Conservation (phyloP, 2,113 vertebrate genomes). For the Alosa alosa region DNA sequence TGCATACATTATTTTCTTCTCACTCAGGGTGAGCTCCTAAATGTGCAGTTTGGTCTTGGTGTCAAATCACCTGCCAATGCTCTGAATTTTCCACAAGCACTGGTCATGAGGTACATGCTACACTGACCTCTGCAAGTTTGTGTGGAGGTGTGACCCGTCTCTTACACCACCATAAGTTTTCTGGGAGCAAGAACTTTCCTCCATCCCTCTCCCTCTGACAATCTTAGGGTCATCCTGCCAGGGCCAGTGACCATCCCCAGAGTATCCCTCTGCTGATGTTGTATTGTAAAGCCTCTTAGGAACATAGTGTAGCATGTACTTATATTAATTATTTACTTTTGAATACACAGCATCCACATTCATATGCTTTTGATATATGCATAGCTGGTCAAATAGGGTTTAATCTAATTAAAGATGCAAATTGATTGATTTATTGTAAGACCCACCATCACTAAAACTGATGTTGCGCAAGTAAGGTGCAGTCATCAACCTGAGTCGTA, state of each 20-base stretch:
- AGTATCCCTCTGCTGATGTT: not conserved
- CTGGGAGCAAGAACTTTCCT: conserved; percentile 19
- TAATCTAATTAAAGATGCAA: not conserved
- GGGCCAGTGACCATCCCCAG: not conserved
- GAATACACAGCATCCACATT: not conserved
- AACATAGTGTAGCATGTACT: not conserved
- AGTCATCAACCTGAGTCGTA: not conserved
- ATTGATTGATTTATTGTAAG: not conserved
- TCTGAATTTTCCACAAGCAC: not conserved
- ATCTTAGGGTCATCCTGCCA: not conserved
- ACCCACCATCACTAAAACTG: not conserved
- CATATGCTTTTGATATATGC: not conserved
- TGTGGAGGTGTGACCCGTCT: conserved; percentile 51
- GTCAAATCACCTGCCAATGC: not conserved
- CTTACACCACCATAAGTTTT: conserved; percentile 62
- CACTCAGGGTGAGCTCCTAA: not conserved
- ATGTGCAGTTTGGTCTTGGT: not conserved
- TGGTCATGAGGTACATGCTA: conserved; percentile 43
- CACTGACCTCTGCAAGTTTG: conserved; percentile 43
- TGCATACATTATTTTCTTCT: not conserved
- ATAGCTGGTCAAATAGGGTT: not conserved
- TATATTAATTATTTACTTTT: not conserved
- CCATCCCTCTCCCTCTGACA: conserved; percentile 25
- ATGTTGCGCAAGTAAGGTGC: not conserved
- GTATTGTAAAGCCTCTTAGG: not conserved